Evolutionary conservation across 2,797 vertebrate genomes (phyloP), one percentile per base, ranked within the genome.

Genomic region (Hippocampus kuda): DNA sequence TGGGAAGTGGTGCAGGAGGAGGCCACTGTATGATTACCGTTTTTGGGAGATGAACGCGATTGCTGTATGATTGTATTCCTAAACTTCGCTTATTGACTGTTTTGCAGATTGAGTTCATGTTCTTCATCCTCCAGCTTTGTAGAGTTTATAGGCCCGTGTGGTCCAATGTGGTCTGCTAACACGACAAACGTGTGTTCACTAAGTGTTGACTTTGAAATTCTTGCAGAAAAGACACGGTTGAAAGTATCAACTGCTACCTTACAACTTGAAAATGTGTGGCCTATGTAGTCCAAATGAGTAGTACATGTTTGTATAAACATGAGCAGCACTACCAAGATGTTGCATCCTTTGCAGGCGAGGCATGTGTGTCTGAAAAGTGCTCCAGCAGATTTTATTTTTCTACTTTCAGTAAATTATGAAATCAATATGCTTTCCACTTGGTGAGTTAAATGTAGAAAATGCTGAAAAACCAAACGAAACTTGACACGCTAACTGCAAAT

Each of bases 391-490:
- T 80, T 78, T 66, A 30, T 30, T 81, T 51, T 81, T 68, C 56
- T 74, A 60, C 80, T 82, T 74, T 62, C 70, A 77, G 64, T 76
- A 67, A 80, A 77, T 81, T 69, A 74, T 75, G 69, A 76, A 68
- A 83, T 84, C 82, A 82, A 83, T 83, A 81, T 83, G 67, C 70
- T 79, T 83, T 82, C 71, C 71, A 75, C 80, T 76, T 83, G 72
- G 67, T 75, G 62, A 81, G 27, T 24, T 54, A 53, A 54, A 54
- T 34, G 12, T 22, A 38, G 9, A 53, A 51, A 75, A 61, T 18
- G 30, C 15, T 38, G 27, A 20, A 76, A 79, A 76, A 80, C 73
- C 61, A 74, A 42, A 74, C 53, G 67, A 69, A 42, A 22, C 60
- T 26, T 59, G 64, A 38, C 27, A 64, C 1, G 44, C 49, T 34